These are phyloP conservation scores for Hypomecis punctinalis DNA, from an alignment of 2,888 invertebrate species.

Conservation along the genomic window DNA sequence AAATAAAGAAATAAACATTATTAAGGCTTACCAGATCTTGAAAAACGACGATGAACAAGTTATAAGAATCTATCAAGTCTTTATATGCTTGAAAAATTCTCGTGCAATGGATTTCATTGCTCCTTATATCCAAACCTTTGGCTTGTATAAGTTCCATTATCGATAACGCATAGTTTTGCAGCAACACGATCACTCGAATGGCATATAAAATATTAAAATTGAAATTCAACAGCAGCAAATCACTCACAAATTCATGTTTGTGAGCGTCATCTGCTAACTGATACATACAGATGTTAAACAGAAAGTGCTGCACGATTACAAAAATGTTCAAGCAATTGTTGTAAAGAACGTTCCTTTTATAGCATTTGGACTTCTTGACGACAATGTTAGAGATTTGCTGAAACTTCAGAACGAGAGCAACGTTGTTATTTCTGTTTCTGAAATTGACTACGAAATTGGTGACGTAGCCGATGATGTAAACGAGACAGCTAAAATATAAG, in stretches of 20 bases:
- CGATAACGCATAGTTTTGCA: constrained; percentile 1
- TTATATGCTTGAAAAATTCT: constrained; percentile 19
- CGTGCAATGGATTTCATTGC: constrained; percentile 5
- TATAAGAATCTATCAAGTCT: constrained; percentile 29
- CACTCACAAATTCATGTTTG: not conserved
- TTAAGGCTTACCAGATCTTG: constrained; percentile 28
- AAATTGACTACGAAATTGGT: constrained; percentile 6
- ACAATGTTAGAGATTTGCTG: constrained; percentile 17
- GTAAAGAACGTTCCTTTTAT: not conserved
- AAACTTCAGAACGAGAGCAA: constrained; percentile 13
- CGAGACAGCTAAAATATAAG: not conserved
- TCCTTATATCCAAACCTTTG: not conserved
- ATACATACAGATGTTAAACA: not conserved
- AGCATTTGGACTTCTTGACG: not conserved
- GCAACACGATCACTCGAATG: constrained; percentile 16
- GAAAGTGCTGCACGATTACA: not conserved
- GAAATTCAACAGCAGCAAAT: constrained; percentile 6
- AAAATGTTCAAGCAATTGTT: constrained; percentile 14
- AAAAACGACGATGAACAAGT: constrained; percentile 22
- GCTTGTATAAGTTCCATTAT: not conserved
- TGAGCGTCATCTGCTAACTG: not conserved
- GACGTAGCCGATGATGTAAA: constrained; percentile 8
- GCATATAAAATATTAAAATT: constrained; percentile 21
- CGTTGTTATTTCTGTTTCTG: constrained; percentile 10
- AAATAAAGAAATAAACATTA: no score